These are phyloP conservation scores for Cerastoderma edule DNA, from an alignment of 2,888 invertebrate genomes.

Conservation along the genomic window DNA sequence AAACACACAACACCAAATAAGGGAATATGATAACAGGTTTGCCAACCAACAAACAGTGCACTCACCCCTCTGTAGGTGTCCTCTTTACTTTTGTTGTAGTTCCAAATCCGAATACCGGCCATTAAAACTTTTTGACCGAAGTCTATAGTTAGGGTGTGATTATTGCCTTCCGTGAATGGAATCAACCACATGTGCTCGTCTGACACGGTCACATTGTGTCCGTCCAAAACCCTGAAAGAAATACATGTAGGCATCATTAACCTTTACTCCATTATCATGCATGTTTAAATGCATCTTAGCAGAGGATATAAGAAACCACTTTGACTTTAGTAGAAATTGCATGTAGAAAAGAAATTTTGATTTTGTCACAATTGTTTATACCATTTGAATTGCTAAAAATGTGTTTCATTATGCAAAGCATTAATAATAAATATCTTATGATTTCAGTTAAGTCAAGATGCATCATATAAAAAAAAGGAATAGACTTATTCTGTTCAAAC, in stretches of 20 bases:
- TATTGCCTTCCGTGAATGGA: slow-evolving; percentile 79
- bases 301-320: not conserved
- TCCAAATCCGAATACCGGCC: slow-evolving; percentile 89
- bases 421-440: no score
- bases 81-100: slow-evolving; percentile 91
- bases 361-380: no score
- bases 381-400: no score
- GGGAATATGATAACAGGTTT: no score
- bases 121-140: slow-evolving; percentile 78
- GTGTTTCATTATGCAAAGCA: no score
- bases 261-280: not conserved
- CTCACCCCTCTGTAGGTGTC: slow-evolving; percentile 85
- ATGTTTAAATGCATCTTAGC: not conserved
- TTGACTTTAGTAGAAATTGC: no score
- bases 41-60: no score
- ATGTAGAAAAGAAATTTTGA: no score
- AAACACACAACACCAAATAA: no score
- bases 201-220: slow-evolving; percentile 88
- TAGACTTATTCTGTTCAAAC: no score
- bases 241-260: not conserved
- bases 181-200: slow-evolving; percentile 86
- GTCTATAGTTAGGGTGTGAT: slow-evolving; percentile 77
- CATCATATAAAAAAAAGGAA: no score
- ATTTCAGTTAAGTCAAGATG: no score
- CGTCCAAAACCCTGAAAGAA: slow-evolving; percentile 87